These are phyloP conservation scores for Enteromius mattozi DNA, from an alignment of 2,797 vertebrate genomes.

Conservation along the genomic window DNA sequence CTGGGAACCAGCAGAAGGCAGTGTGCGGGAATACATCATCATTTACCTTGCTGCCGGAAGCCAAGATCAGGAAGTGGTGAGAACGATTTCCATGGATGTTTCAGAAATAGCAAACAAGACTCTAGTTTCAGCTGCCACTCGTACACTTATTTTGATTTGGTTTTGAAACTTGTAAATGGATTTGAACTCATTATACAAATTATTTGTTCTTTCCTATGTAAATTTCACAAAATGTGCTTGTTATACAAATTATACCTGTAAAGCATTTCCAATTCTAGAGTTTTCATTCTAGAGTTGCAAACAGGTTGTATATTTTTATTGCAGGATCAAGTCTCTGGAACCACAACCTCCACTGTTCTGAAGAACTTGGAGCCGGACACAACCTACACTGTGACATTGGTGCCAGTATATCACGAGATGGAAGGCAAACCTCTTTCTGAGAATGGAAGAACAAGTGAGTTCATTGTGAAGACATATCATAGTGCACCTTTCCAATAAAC, in stretches of 20 bases:
- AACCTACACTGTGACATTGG: conserved; percentile 85
- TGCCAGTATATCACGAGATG: conserved; percentile 90
- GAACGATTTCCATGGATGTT: conserved; percentile 20
- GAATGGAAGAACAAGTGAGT: conserved; percentile 92
- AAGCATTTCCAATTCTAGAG: not conserved
- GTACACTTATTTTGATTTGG: not conserved
- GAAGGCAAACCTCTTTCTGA: conserved; percentile 86
- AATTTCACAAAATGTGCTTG: not conserved
- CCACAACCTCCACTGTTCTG: conserved; percentile 85
- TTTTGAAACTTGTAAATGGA: conserved; percentile 1
- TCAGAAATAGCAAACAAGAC: not conserved
- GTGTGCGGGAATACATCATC: conserved; percentile 90
- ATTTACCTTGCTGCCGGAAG: conserved; percentile 82
- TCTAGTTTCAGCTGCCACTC: not conserved
- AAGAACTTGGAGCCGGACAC: conserved; percentile 87
- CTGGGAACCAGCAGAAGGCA: conserved; percentile 94
- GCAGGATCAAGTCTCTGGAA: conserved; percentile 88
- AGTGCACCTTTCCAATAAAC: not conserved
- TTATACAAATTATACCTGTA: not conserved
- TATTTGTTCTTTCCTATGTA: not conserved
- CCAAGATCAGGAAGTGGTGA: conserved; percentile 87
- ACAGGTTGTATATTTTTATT: not conserved
- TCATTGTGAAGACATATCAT: not conserved
- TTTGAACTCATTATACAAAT: not conserved
- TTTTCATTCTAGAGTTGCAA: not conserved